Conservation (phyloP, 1,140 invertebrate genomes). For the Scaptomyza montana region DNA sequence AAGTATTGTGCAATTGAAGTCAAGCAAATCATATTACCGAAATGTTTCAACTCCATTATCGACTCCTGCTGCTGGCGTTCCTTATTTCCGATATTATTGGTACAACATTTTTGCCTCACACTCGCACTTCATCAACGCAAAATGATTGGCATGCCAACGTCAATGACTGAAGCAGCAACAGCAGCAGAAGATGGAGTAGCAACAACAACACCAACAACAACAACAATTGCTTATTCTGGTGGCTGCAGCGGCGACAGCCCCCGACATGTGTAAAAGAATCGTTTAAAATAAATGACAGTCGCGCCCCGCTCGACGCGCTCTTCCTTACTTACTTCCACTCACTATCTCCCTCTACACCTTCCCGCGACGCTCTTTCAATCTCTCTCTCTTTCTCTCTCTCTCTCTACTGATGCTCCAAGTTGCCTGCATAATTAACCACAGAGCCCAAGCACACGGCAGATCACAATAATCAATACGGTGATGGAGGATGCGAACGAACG, state of each 20-base stretch:
- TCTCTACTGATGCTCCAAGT: conserved; percentile 1
- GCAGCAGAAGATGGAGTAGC: background rate
- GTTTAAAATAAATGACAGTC: conserved; percentile 81
- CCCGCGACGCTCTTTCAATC: too few species aligned
- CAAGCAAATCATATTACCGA: background rate
- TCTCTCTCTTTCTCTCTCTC: too few species aligned
- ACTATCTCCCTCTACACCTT: background rate
- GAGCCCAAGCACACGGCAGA: conserved; percentile 68
- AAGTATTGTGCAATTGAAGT: background rate
- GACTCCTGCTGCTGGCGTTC: background rate
- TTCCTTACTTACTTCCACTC: background rate
- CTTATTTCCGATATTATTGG: conserved; percentile 52
- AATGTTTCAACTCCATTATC: background rate
- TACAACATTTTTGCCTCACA: conserved; percentile 80
- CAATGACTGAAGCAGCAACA: conserved; percentile 24
- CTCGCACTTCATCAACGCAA: conserved; percentile 80
- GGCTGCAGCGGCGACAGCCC: conserved; percentile 69
- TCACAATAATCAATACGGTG: conserved; percentile 79
- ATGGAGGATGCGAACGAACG: conserved; percentile 22
- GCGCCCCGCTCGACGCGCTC: conserved; percentile 33
- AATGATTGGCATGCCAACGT: conserved; percentile 80
- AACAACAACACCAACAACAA: background rate
- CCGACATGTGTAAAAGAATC: conserved; percentile 81
- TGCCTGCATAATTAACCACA: conserved; percentile 75
- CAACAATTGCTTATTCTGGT: conserved; percentile 34